Base-by-base conservation (phyloP, 1,140 invertebrate species). In the Linepithema humile region DNA sequence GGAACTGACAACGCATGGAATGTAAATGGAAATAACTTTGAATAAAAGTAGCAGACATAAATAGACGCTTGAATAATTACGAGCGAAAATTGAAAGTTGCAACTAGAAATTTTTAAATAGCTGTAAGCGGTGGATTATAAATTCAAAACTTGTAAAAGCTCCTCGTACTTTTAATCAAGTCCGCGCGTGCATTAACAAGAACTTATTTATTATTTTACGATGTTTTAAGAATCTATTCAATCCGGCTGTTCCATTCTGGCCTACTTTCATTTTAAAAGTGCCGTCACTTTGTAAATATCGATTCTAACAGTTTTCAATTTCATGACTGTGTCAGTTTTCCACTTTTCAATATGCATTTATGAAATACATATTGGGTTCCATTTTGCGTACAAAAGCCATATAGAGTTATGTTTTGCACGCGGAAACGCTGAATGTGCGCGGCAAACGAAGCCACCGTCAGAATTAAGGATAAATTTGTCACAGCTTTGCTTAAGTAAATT, bases 321-420 rank as follows among this genome's bases (percentile, higher is more conserved):
- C 64, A 70, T 57, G 75, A 69, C 75, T 78, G 48, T 78, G 75
- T 70, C 75, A 80, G 64, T 57, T 80, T 80, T 40, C 75, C 75
- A 40, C 64, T 80, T 80, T 80, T 80, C 75, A 80, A 80, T 80
- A 80, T 80, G 64, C 64, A 80, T 80, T 80, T 80, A 80, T 80
- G 64, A 80, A 80, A 80, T 70, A 80, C 75, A 38, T 80, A 80
- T 80, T 65, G 73, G 64, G 48, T 70, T 70, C 48, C 35, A 53
- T 53, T 53, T 50, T 53, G 43, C 35, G 35, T 17, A 70, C 48
- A 70, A 80, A 43, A 55, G 62, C 45, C 48, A 35, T 53, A 69
- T 53, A 40, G 64, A 69, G 59, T 29, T 53, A 20, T 29, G 48
- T 65, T 77, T 26, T 45, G 20, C 29, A 29, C 60, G n/a, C 64